Evolutionary conservation across 2,113 vertebrate species (phyloP).

Genomic region (Bagarius yarrelli): DNA sequence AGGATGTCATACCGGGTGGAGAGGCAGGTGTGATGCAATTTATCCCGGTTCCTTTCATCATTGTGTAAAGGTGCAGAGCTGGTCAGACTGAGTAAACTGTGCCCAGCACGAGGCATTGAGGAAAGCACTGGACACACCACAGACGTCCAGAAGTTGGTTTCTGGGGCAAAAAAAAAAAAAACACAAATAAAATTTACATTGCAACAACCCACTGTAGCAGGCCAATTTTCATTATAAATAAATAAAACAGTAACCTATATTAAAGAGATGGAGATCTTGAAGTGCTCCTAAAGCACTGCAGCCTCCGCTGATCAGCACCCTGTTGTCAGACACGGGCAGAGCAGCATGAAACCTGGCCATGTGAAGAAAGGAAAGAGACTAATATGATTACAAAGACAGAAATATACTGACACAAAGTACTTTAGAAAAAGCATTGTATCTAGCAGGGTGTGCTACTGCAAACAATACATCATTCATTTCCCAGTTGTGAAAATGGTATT

Average conservation of each 20-base stretch:
- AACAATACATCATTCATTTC: not conserved
- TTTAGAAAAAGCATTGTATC: not conserved
- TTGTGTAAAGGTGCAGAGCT: conserved; percentile 45
- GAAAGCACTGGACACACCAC: conserved; percentile 68
- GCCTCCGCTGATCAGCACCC: conserved; percentile 82
- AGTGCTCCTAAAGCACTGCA: conserved; percentile 78
- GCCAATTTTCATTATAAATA: not conserved
- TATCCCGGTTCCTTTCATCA: conserved; percentile 53
- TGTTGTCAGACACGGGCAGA: conserved; percentile 75
- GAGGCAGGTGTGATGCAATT: conserved; percentile 21
- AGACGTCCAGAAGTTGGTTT: conserved; percentile 76
- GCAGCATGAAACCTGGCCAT: conserved; percentile 81
- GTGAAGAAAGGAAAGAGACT: not conserved
- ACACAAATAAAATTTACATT: not conserved
- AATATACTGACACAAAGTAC: not conserved
- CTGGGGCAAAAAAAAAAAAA: conserved; percentile 59
- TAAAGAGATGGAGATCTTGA: conserved; percentile 78
- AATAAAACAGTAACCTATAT: conserved; percentile 65
- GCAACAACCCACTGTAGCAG: not conserved
- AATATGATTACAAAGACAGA: not conserved
- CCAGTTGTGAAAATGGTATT: not conserved
- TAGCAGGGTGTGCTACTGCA: not conserved
- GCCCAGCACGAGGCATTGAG: conserved; percentile 77
- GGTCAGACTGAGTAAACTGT: conserved; percentile 73
- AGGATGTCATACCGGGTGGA: conserved; percentile 62